Base-by-base conservation (phyloP, 2,113 vertebrate genomes). In the Oriolus oriolus region DNA sequence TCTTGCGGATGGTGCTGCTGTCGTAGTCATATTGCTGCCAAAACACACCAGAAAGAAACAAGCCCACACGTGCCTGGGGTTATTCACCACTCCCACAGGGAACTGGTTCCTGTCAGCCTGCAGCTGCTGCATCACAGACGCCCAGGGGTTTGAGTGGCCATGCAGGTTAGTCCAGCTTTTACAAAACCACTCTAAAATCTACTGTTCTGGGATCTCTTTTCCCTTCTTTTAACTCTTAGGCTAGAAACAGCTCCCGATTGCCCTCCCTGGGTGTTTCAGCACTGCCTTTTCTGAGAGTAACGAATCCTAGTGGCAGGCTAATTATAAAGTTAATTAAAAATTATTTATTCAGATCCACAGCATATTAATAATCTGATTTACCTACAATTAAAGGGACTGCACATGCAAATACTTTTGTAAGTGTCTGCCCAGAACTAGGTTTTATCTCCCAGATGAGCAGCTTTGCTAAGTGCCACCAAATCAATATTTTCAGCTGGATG, bases 21-120 rank as follows among this genome's bases (percentile, higher is more conserved):
- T 99, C 99, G 4, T 99, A 99, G 84, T 99, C 98, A 4, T 98
- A 99, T 99, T 99, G 99, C 99, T 99, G 97, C 93, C 63, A 84
- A 84, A 87, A 97, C 39, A 97, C 37, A 97, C 50, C 96, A 12
- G 69, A 90, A 52, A 92, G 54, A 94, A 93, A 86, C 64, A 86
- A 73, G 69, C 24, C 47, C 69, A 52, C 53, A 10, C 17, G 3
- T 52, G 84, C 45, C 44, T 66, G 64, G 35, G 22, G 74, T 90
- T 89, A 89, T 70, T 91, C 31, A 93, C 54, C 45, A 74, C 53
- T 77, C 80, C 33, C 23, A 68, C 22, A 15, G 45, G n/a, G 77
- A 93, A 65, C 87, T 86, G 73, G 31, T 35, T 90, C 79, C 68
- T 74, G 27, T 61, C 60, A 70, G 24, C 86, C 24, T 53, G 33